Base-by-base conservation (phyloP, 2,888 invertebrate species). In the Troides aeacus region DNA sequence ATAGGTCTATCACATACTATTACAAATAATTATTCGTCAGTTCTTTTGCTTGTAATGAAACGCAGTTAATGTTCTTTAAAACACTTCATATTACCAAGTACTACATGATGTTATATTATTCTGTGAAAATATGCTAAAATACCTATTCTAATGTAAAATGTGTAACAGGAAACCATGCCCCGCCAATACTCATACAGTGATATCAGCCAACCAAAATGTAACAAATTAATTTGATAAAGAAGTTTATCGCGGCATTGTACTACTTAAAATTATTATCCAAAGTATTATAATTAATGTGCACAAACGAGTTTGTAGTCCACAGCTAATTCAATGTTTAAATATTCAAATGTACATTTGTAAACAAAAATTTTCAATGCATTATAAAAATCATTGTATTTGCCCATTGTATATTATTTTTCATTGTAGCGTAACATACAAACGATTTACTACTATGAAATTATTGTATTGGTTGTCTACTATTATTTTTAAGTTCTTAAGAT, bases 101-200 rank as follows among this genome's bases (percentile, higher is more conserved):
- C 18, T 50, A 50, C 18, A 50, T 18, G 50, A 50, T 50, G 50
- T 21, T 57, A 57, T 21, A 21, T 57, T 21, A 18, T 57, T 57
- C 57, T 21, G 8, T 23, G 57, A 57, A 57, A 21, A 21, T 21
- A 21, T 21, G 6, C 10, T 23, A 46, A 2, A 62, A 62, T 39
- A 62, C n/a, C 61, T 15, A 24, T 24, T 59, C 59, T 8, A 59
- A 23, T 15, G 3, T 21, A 23, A 59, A 59, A 59, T 59, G 59
- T 59, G 30, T 59, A 59, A 63, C 30, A n/a, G 53, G 36, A 63
- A 63, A 63, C 21, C 12, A 23, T 23, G 12, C 39, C 12, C 23
- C 56, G 56, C 21, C 21, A 64, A 36, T 23, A n/a, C 21, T 57
- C 23, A 57, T 64, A 15, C 1, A 57, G n/a, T 57, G 64, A 63